Base-by-base conservation (phyloP, 2,113 vertebrate species). In the Xyrauchen texanus region DNA sequence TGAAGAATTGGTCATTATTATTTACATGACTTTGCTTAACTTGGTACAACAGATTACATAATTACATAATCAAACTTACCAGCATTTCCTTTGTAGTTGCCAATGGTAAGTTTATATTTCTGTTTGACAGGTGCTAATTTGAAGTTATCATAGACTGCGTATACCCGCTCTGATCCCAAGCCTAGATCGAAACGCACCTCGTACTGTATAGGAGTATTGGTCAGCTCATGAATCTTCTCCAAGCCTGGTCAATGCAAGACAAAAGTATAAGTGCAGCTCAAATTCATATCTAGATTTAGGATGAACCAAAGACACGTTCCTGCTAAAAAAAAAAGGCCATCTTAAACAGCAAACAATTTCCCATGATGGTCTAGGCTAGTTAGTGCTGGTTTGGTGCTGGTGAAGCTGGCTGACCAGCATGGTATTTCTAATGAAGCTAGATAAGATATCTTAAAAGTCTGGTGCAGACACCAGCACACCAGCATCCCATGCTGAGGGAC, bases 201-300 rank as follows among this genome's bases (percentile, higher is more conserved):
- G 0, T 93, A 96, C 42, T 7, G 88, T 21, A 88, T 86, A 0
- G 89, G 81, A 47, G 93, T 93, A 83, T 93, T 93, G 16, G 89
- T 97, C 64, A 98, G 93, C 6, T 93, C 91, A 70, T 96, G 90
- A 61, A 98, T 90, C 81, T 95, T 95, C 12, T 95, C 94, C 64
- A 98, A 90, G 79, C 95, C 96, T 96, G 42, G 15, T 44, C 9
- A 73, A 60, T 34, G 21, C 21, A 34, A 34, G 21, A 34, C 7
- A 6, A 49, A 49, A 8, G 62, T 47, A 34, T 62, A 4, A 74
- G 47, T n/a, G 16, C 46, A 63, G 21, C 21, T 34, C 21, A 62
- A 63, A 62, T 62, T 42, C 4, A 63, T 5, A 74, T 15, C 11
- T 61, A 13, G 21, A 34, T 34, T 34, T 34, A 34, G 1, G 3